These are phyloP conservation scores for Hoplostethus mediterraneus DNA, from an alignment of 2,797 vertebrate species.

Conservation along the genomic window DNA sequence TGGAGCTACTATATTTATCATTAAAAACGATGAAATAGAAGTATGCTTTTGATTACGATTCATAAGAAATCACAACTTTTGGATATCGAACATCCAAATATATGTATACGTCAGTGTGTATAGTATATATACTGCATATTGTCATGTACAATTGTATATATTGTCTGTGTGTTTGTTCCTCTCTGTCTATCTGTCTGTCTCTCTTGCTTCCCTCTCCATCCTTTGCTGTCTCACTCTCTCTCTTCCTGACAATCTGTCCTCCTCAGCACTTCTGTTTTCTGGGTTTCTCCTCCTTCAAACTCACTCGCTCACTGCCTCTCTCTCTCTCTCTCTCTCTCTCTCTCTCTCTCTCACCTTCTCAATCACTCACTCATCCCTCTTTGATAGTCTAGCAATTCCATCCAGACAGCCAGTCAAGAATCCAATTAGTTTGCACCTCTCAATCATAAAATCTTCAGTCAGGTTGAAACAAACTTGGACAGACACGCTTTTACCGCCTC, in stretches of 20 bases:
- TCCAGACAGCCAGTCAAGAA: conserved; percentile 71
- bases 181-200: background rate
- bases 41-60: background rate
- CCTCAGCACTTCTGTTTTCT: conserved; percentile 28
- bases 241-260: background rate
- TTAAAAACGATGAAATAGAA: background rate
- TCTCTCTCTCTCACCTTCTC: conserved; percentile 39
- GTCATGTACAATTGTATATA: too few relatives aligned
- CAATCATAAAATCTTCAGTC: conserved; percentile 80
- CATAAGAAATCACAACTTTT: background rate
- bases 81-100: background rate
- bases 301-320: conserved; percentile 12
- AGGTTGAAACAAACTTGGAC: conserved; percentile 79
- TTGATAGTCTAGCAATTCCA: conserved; percentile 62
- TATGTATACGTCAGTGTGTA: background rate
- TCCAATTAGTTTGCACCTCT: conserved; percentile 81
- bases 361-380: conserved; percentile 58
- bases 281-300: conserved; percentile 26
- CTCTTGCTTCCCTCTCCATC: conserved; percentile 12
- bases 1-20: background rate
- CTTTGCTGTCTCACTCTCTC: conserved; percentile 1
- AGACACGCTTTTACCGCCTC: conserved; percentile 71
- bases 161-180: conserved; percentile 4
- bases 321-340: conserved; percentile 7
- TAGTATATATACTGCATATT: background rate